Evolutionary conservation across 1,140 invertebrate species (phyloP), one percentile per base, ranked within the genome.

Genomic region (Schmidtea mediterranea): DNA sequence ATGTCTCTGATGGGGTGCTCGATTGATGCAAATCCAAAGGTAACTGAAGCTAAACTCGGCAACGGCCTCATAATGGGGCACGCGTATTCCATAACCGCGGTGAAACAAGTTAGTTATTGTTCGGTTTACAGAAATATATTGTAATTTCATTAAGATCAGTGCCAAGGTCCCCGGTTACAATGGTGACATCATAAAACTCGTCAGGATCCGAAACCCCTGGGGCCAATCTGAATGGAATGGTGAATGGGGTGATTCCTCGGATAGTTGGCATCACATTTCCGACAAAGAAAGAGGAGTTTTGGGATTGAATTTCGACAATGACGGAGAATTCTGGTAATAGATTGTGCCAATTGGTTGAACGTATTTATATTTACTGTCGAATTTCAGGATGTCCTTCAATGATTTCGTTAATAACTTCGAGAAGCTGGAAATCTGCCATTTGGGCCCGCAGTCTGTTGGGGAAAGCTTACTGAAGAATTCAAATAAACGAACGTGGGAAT

Each of bases 1-100:
- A 78, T 76, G 56, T 94, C 89, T 0, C 73, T 98, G 36, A 84
- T 95, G 78, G 87, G 83, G 1, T 97, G 89, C 64, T 89, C 84
- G 1, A 80, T 97, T 57, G 32, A 46, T 3, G 43, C 43, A 5
- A 19, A 48, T 46, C 62, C 59, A 43, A 62, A 67, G 22, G 68
- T 71, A 51, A 68, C 71, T 58, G 89, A 97, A 70, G 82, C 82
- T 5, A 75, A 82, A 65, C 79, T 86, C 1, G 72, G 75, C 0
- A 77, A 83, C 65, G 68, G 90, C 0, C 68, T 97, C 1, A 80
- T 98, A 47, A 75, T 80, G 55, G 87, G 89, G 0, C 92, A 98
- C 67, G 90, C 92, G 2, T 76, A 76, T 61, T 87, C 82, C 55
- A 78, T 97, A 47, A 97, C 92, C 0, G 74, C 65, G 32, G 66